These are phyloP conservation scores for Scortum barcoo DNA, from an alignment of 2,113 vertebrate species.

Conservation along the genomic window DNA sequence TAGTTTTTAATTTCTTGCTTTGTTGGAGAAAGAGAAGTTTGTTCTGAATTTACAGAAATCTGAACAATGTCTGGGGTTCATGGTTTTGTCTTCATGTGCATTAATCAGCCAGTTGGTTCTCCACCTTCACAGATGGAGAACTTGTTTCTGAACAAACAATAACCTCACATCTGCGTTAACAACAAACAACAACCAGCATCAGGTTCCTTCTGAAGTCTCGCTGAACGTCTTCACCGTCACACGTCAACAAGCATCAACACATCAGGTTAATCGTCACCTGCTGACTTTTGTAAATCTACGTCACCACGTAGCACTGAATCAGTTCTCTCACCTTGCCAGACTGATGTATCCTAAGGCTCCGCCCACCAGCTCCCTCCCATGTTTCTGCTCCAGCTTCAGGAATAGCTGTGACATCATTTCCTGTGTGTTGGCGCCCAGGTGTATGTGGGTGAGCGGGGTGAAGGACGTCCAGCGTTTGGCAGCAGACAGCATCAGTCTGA, in stretches of 20 bases:
- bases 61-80: neutral
- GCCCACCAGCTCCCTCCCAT: constrained; percentile 83
- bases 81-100: too few relatives aligned
- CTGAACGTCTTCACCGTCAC: too few relatives aligned
- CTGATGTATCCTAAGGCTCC: constrained; percentile 83
- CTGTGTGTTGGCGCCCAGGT: constrained; percentile 65
- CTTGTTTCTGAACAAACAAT: too few relatives aligned
- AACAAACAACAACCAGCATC: too few relatives aligned
- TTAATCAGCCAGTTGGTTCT: neutral
- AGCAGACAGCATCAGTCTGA: constrained; percentile 82
- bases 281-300: too few relatives aligned
- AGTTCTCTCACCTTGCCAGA: constrained; percentile 73
- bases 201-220: too few relatives aligned
- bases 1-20: too few relatives aligned
- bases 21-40: too few relatives aligned
- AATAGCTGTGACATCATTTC: constrained; percentile 82
- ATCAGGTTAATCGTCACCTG: too few relatives aligned
- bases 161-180: too few relatives aligned
- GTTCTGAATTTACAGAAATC: neutral
- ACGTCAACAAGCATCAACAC: too few relatives aligned
- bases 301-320: too few relatives aligned
- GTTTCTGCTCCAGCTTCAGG: constrained; percentile 82
- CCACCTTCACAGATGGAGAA: neutral
- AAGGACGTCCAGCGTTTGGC: constrained; percentile 85
- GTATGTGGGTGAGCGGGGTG: constrained; percentile 62